Base-by-base conservation (phyloP, 2,888 invertebrate species). In the Cerastoderma edule region DNA sequence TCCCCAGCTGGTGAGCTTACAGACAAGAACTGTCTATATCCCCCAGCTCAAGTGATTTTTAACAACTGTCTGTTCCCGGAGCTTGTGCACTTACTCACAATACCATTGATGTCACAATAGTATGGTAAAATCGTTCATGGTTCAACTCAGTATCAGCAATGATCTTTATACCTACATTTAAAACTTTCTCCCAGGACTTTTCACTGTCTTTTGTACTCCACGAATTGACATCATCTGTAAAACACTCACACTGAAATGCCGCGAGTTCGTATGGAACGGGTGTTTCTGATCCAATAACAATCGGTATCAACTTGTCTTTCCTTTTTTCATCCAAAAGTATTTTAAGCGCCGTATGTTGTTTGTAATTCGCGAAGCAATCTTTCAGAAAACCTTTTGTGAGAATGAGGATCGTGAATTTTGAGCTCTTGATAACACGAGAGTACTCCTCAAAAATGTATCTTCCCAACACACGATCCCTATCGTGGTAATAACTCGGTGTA, bases 391-490 rank as follows among this genome's bases (percentile, higher is more conserved):
- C 72, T 63, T n/a, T 35, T 5, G 77, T 78, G 8, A 78, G 4
- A 22, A 78, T 28, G 0, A 78, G 32, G 44, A 78, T 33, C 16
- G 65, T 54, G 30, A 22, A 78, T 22, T 44, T 53, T n/a, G 77
- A 73, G 13, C 19, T 19, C 16, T 70, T 63, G 3, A 78, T 57
- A 19, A 68, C 35, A 6, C 39, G 32, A 27, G 69, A 72, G 32
- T 73, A 54, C 70, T 78, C 73, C 16, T 19, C 35, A 50, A 78
- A 78, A 6, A 73, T 44, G 63, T 78, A 73, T 53, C 67, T 60
- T 16, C 77, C 77, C 24, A 73, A 73, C 5, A 78, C 22, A 16
- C 67, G 53, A 35, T 78, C 77, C 10, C 77, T 66, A 30, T 78
- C 77, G 53, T 70, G 46, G 35, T 78, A 78, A 30, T 67, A 69